phyloP scores from a whole-genome alignment of 23 tunicate genomes.

The Trididemnum clinides region DNA sequence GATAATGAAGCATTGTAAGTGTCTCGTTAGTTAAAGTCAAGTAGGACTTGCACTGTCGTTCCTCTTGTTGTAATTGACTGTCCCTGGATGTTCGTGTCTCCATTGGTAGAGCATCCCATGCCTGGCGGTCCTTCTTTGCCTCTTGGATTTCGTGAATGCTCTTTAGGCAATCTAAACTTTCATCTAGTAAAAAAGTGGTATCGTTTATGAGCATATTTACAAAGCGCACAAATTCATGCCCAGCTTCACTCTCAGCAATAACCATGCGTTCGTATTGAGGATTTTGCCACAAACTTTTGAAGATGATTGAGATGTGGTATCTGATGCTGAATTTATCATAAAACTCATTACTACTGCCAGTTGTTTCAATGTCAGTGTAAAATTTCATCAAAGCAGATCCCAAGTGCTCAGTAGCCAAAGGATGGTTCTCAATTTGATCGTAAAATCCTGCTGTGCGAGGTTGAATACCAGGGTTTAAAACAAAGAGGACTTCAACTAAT shows the following conservation, averaged over 20 bases:
- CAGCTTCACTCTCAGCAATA: conserved; percentile 55
- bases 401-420: conserved; percentile 49
- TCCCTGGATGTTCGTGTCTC: conserved; percentile 50
- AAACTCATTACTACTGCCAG: conserved; percentile 92
- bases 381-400: conserved; percentile 92
- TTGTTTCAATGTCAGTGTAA: conserved; percentile 91
- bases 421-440: conserved; percentile 69
- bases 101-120: conserved; percentile 46
- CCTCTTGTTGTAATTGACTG: conserved; percentile 78
- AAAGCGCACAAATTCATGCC: conserved; percentile 85
- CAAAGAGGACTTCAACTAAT: conserved; percentile 77
- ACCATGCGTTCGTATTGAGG: conserved; percentile 74
- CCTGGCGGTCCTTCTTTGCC: conserved; percentile 49
- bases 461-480: conserved; percentile 52
- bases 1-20: conserved; percentile 68
- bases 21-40: conserved; percentile 91
- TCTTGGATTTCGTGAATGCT: conserved; percentile 91
- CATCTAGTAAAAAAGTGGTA: conserved; percentile 90
- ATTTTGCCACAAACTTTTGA: conserved; percentile 78
- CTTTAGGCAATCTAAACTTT: conserved; percentile 78
- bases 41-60: conserved; percentile 89
- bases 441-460: conserved; percentile 51
- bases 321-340: conserved; percentile 95
- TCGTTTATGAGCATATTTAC: conserved; percentile 96
- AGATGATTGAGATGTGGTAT: conserved; percentile 83